phyloP scores from a whole-genome alignment of 92 coral and sea anemone species.

The Porites cylindrica region DNA sequence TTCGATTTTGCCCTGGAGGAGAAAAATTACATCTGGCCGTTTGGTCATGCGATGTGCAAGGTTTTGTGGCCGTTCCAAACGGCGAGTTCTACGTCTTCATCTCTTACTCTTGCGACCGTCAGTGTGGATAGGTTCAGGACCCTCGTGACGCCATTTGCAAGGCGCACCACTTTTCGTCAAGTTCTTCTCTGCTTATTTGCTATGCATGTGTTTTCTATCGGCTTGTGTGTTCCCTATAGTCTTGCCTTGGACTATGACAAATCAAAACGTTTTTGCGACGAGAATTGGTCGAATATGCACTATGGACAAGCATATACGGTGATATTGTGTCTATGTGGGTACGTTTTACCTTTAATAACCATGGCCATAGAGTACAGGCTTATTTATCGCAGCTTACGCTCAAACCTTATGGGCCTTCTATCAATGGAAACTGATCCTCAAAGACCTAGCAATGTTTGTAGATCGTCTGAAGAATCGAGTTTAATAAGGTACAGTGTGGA shows the following conservation, averaged over 20 bases:
- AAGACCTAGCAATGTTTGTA: conserved; percentile 1
- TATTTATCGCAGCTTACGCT: conserved; percentile 52
- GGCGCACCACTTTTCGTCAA: conserved; percentile 57
- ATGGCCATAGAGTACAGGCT: conserved; percentile 57
- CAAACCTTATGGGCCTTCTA: conserved; percentile 11
- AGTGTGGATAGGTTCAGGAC: conserved; percentile 84
- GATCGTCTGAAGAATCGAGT: background rate
- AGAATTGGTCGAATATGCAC: conserved; percentile 52
- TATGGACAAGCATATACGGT: conserved; percentile 65
- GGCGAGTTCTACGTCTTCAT: conserved; percentile 74
- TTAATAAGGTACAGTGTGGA: background rate
- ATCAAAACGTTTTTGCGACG: conserved; percentile 42
- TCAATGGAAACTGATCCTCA: background rate
- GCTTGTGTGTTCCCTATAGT: conserved; percentile 69
- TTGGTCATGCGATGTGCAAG: conserved; percentile 71
- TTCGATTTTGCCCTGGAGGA: conserved; percentile 82
- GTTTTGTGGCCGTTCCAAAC: conserved; percentile 78
- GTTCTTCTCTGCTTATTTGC: conserved; percentile 37
- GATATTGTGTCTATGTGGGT: conserved; percentile 59
- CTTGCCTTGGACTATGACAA: conserved; percentile 39
- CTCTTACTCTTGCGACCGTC: conserved; percentile 80
- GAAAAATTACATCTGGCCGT: conserved; percentile 71
- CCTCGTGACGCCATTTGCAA: conserved; percentile 73
- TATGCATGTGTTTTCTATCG: conserved; percentile 60
- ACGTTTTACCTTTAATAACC: conserved; percentile 61